phyloP scores from a whole-genome alignment of 2,888 invertebrate species.

The Cosmia pyralina region DNA sequence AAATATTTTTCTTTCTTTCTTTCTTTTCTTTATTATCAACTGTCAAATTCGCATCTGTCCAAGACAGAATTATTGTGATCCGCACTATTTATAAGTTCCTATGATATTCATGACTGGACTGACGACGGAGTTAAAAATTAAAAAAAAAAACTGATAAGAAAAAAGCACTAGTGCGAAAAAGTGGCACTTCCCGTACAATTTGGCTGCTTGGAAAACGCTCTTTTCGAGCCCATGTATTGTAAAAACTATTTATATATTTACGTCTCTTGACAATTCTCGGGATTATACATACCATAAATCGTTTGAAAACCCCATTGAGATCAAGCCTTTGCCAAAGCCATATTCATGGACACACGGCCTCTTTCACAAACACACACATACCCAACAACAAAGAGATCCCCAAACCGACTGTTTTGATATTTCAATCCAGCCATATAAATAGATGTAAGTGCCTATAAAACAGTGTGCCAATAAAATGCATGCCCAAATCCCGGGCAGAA shows the following conservation, averaged over 20 bases:
- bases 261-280: too few relatives aligned
- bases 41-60: background rate
- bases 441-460: constrained; percentile 57
- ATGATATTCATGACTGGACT: too few relatives aligned
- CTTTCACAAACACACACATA: background rate
- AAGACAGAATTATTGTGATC: background rate
- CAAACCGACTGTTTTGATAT: constrained; percentile 42
- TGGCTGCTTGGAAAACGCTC: too few relatives aligned
- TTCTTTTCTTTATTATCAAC: too few relatives aligned
- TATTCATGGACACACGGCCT: background rate
- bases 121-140: too few relatives aligned
- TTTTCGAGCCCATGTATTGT: too few relatives aligned
- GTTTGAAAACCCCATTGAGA: constrained; percentile 4
- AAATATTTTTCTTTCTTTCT: too few relatives aligned
- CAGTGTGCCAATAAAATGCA: constrained; percentile 55
- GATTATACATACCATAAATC: background rate
- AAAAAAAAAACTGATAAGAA: too few relatives aligned
- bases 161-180: too few relatives aligned
- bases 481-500: constrained; percentile 54
- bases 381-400: constrained; percentile 33
- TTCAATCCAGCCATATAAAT: constrained; percentile 49
- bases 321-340: constrained; percentile 17
- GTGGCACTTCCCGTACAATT: too few relatives aligned
- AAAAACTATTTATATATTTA: too few relatives aligned
- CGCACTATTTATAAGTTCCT: background rate